phyloP scores from a whole-genome alignment of 2,888 invertebrate species.

The Bellardia pandia region DNA sequence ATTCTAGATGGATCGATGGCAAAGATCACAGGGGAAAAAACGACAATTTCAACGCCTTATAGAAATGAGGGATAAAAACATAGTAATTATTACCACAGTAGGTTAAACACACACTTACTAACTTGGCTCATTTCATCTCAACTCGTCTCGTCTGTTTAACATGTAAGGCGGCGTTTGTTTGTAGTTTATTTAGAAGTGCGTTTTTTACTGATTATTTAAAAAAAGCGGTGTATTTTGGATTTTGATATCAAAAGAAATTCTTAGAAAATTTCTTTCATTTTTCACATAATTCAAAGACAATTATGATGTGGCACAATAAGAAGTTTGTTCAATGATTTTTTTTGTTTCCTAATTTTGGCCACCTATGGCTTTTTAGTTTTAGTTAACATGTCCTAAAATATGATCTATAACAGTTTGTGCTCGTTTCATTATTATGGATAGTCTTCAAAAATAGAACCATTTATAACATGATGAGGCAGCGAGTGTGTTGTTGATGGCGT shows the following conservation, averaged over 20 bases:
- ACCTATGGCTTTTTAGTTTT: slow-evolving; percentile 63
- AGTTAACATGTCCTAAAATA: slow-evolving; percentile 35
- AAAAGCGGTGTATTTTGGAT: slow-evolving; percentile 37
- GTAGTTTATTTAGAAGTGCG: slow-evolving; percentile 23
- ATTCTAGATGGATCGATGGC: slow-evolving; percentile 37
- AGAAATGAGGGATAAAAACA: slow-evolving; percentile 31
- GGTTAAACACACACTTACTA: slow-evolving; percentile 43
- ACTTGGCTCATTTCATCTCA: slow-evolving; percentile 4
- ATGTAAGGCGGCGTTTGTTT: slow-evolving; percentile 54
- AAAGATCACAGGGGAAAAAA: slow-evolving; percentile 49
- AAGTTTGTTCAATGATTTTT: slow-evolving; percentile 59
- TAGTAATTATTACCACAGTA: slow-evolving; percentile 61
- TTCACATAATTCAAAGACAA: slow-evolving; percentile 50
- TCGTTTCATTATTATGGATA: not conserved
- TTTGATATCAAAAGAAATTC: slow-evolving; percentile 63
- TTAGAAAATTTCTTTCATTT: slow-evolving; percentile 40
- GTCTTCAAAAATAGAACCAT: not conserved
- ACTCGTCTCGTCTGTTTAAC: not conserved
- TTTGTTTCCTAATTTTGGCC: slow-evolving; percentile 26
- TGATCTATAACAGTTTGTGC: slow-evolving; percentile 24
- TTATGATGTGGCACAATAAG: slow-evolving; percentile 64
- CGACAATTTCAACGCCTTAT: slow-evolving; percentile 72
- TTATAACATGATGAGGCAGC: slow-evolving; percentile 45
- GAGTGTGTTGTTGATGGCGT: slow-evolving; percentile 53
- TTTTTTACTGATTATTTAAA: not conserved